These are phyloP conservation scores for Carassius gibelio DNA, from an alignment of 2,113 vertebrate species.

Conservation along the genomic window DNA sequence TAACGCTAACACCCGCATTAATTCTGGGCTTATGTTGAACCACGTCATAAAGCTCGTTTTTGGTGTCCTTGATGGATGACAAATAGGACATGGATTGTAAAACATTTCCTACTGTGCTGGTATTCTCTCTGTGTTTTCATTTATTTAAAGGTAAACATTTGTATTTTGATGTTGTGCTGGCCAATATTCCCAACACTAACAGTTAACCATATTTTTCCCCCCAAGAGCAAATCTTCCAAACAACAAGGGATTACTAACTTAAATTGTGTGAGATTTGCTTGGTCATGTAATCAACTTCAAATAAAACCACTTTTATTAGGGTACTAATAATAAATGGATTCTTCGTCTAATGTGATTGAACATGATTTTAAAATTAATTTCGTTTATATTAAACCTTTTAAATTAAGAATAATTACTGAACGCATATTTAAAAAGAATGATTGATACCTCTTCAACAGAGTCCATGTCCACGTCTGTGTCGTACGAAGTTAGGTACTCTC, in stretches of 20 bases:
- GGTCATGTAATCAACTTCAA: neutral
- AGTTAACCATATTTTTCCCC: neutral
- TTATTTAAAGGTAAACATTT: neutral
- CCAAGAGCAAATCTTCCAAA: neutral
- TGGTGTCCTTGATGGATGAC: slow-evolving; percentile 58
- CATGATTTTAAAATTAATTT: neutral
- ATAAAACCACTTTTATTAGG: neutral
- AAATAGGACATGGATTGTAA: neutral
- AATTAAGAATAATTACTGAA: neutral
- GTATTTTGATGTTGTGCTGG: neutral
- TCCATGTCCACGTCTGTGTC: neutral
- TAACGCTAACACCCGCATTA: slow-evolving; percentile 46
- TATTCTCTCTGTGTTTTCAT: neutral
- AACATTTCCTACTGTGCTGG: neutral
- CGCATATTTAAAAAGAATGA: neutral
- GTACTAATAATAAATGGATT: neutral
- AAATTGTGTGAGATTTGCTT: neutral
- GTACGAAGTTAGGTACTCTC: slow-evolving; percentile 76
- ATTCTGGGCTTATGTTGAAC: slow-evolving; percentile 63
- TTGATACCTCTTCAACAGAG: neutral
- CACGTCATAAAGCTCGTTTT: slow-evolving; percentile 71
- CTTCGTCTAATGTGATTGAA: neutral
- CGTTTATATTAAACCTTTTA: neutral
- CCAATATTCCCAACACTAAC: neutral
- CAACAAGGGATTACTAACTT: neutral